Conservation (phyloP, 2,888 invertebrate genomes). For the Drosophila neoperkinsi region DNA sequence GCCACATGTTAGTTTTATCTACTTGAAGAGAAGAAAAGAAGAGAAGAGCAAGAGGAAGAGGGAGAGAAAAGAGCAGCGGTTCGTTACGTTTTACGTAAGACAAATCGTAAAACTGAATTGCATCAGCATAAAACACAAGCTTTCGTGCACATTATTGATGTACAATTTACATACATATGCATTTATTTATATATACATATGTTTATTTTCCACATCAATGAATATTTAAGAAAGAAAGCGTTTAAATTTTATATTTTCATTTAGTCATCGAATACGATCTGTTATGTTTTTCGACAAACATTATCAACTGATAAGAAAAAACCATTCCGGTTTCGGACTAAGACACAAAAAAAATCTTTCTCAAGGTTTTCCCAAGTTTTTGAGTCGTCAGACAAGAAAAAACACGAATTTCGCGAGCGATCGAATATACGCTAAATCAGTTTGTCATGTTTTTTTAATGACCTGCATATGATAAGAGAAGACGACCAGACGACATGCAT, state of each 20-base stretch:
- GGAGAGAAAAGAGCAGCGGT: not conserved
- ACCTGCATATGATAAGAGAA: constrained; percentile 39
- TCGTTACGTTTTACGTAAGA: constrained; percentile 45
- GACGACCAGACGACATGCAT: constrained; percentile 30
- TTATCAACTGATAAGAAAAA: constrained; percentile 45
- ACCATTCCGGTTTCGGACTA: constrained; percentile 28
- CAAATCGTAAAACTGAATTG: constrained; percentile 51
- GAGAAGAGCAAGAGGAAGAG: not conserved
- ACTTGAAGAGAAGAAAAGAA: constrained; percentile 7
- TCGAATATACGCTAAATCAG: constrained; percentile 38
- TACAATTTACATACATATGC: not conserved
- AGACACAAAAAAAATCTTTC: constrained; percentile 1
- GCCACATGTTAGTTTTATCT: constrained; percentile 54
- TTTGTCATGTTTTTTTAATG: constrained; percentile 28
- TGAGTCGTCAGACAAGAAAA: constrained; percentile 24
- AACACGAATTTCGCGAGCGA: constrained; percentile 31
- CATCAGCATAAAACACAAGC: constrained; percentile 43
- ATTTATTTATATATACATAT: not conserved
- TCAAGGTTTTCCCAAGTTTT: constrained; percentile 27
- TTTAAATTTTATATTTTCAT: constrained; percentile 4
- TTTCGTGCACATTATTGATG: constrained; percentile 3
- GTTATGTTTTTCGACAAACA: not conserved
- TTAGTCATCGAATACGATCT: constrained; percentile 32
- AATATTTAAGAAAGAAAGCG: constrained; percentile 50
- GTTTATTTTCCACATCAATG: constrained; percentile 47